Evolutionary conservation across 2,113 vertebrate species (phyloP).

Genomic region (Blennius ocellaris): DNA sequence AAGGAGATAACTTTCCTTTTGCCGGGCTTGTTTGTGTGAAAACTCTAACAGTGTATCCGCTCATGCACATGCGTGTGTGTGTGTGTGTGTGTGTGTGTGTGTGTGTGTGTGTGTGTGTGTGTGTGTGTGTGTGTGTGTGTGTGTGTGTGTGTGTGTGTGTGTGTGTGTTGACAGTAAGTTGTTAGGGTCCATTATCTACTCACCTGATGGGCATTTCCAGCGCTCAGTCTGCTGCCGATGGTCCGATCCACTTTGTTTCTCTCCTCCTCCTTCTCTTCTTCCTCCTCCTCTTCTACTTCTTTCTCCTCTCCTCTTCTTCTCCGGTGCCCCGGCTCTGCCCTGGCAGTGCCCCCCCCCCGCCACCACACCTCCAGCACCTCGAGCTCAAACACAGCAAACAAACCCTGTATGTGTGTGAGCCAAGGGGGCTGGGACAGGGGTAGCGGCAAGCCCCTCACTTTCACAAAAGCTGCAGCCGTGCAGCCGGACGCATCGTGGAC

Average conservation of each 20-base stretch:
- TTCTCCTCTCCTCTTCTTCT: conserved; percentile 39
- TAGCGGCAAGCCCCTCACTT: conserved; percentile 75
- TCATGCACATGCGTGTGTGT: conserved; percentile 6
- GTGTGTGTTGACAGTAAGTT: conserved; percentile 49
- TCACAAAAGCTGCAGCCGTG: conserved; percentile 75
- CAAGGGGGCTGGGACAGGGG: conserved; percentile 64
- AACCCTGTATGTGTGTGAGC: conserved; percentile 69
- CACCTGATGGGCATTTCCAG: conserved; percentile 87
- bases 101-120: neutral
- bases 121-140: neutral
- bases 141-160: neutral
- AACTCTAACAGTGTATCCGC: neutral
- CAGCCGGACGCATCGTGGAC: conserved; percentile 69
- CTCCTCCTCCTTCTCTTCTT: conserved; percentile 55
- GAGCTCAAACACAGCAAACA: conserved; percentile 62
- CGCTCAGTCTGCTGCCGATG: conserved; percentile 66
- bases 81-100: neutral
- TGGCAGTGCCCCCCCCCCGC: conserved; percentile 70
- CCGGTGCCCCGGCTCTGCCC: conserved; percentile 67
- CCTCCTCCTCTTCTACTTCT: conserved; percentile 30
- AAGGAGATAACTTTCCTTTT: conserved; percentile 33
- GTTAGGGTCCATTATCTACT: conserved; percentile 69
- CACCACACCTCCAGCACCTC: conserved; percentile 40
- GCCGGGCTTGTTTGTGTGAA: neutral
- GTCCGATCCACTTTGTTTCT: conserved; percentile 74